phyloP scores from a whole-genome alignment of 37 sponge, comb jelly and placozoan genomes.

The Aplysina aerophoba region DNA sequence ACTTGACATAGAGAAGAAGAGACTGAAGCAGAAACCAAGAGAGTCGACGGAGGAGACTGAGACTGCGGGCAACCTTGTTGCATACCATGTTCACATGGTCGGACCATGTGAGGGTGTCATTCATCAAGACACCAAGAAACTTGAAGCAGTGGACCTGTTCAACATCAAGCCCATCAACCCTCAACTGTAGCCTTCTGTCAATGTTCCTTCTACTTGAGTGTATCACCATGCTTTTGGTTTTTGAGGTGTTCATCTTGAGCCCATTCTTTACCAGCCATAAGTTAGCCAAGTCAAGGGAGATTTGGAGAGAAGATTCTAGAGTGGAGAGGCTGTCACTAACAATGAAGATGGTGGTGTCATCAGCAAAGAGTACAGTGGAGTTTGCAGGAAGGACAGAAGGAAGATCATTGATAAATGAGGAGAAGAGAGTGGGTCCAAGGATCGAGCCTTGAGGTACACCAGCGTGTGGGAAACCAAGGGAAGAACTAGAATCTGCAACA shows the following conservation, averaged over 20 bases:
- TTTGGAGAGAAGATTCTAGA: slow-evolving; percentile 7
- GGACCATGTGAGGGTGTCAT: too few relatives aligned
- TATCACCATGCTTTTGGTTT: background rate
- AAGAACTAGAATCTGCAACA: background rate
- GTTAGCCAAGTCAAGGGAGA: background rate
- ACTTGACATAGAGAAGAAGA: too few relatives aligned
- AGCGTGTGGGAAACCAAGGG: background rate
- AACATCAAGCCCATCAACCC: too few relatives aligned
- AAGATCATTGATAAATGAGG: slow-evolving; percentile 22
- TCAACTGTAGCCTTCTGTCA: too few relatives aligned
- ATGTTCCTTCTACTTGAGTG: too few relatives aligned
- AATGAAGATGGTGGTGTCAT: slow-evolving; percentile 11
- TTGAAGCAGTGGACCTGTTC: too few relatives aligned
- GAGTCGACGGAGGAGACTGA: too few relatives aligned
- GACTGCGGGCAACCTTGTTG: too few relatives aligned
- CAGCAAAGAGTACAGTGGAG: slow-evolving; percentile 9
- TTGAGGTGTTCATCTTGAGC: background rate
- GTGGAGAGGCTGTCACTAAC: background rate
- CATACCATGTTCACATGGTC: too few relatives aligned
- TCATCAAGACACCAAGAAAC: too few relatives aligned
- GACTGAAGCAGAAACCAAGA: too few relatives aligned
- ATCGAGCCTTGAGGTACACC: slow-evolving; percentile 20
- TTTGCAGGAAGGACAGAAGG: background rate
- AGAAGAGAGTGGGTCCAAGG: slow-evolving; percentile 3
- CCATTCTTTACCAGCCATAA: background rate